A percentile compares a stretch with the other conserved stretches of the same genome.
These are phyloP conservation scores for Cheiracanthium punctorium DNA, from an alignment of 2,888 invertebrate genomes.

Conservation along the genomic window DNA sequence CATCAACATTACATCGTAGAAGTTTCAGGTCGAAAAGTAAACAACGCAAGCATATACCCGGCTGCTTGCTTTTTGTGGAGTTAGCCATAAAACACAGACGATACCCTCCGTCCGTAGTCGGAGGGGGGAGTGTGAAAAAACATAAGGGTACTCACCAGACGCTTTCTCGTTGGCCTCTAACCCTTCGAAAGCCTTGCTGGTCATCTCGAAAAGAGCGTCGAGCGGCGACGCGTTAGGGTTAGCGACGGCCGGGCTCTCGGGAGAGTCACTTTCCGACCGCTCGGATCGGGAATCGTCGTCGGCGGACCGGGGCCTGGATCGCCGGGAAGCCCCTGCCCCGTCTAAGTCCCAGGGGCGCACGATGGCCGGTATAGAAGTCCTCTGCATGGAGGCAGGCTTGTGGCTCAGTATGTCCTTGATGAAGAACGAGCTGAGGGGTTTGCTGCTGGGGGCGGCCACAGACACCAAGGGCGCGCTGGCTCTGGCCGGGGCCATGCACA, in stretches of 20 bases:
- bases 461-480: slow-evolving; percentile 25
- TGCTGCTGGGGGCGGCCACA: slow-evolving; percentile 44
- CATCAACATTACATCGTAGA: too few species aligned
- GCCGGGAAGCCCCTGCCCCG: slow-evolving; percentile 74
- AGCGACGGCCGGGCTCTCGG: slow-evolving; percentile 74
- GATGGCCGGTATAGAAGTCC: slow-evolving; percentile 79
- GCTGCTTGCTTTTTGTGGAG: background rate
- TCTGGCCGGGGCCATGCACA: slow-evolving; percentile 59
- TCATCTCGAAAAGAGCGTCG: slow-evolving; percentile 98
- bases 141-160: slow-evolving; percentile 69
- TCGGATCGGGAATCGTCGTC: slow-evolving; percentile 75
- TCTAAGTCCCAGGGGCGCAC: slow-evolving; percentile 93
- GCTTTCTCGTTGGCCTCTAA: slow-evolving; percentile 81
- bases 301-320: slow-evolving; percentile 75
- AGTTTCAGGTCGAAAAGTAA: background rate
- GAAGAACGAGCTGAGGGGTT: slow-evolving; percentile 87
- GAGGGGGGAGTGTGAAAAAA: background rate
- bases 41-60: background rate
- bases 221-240: slow-evolving; percentile 82
- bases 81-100: background rate
- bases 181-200: slow-evolving; percentile 97
- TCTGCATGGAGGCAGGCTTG: slow-evolving; percentile 45
- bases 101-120: background rate
- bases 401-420: slow-evolving; percentile 87
- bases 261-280: slow-evolving; percentile 73